Percentiles rank a stretch among this genome's conserved stretches.
These are phyloP conservation scores for Rhea pennata DNA, from an alignment of 2,113 vertebrate species.

Conservation along the genomic window DNA sequence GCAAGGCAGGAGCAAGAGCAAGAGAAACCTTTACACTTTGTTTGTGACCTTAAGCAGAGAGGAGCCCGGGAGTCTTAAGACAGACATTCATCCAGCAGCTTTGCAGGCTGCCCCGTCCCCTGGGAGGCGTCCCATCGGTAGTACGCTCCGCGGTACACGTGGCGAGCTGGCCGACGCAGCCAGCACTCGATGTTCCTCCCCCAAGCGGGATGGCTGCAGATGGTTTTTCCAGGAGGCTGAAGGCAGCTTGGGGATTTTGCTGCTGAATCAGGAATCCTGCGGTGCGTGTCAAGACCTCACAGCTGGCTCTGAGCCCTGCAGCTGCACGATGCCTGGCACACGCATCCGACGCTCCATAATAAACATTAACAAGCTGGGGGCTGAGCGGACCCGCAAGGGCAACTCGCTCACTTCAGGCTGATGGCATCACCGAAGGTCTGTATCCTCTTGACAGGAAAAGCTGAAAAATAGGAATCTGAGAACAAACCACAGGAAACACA, in stretches of 20 bases:
- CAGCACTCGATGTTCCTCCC: background rate
- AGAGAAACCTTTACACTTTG: background rate
- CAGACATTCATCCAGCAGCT: background rate
- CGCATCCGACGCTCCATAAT: fast-evolving
- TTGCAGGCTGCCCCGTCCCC: fast-evolving
- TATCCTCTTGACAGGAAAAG: background rate
- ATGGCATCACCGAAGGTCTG: background rate
- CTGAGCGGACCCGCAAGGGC: fast-evolving
- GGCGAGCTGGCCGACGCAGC: background rate
- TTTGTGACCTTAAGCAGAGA: background rate
- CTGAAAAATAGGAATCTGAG: background rate
- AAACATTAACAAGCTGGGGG: background rate
- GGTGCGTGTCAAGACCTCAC: background rate
- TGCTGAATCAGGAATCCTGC: constrained; percentile 25
- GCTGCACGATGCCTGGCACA: background rate
- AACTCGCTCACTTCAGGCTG: fast-evolving
- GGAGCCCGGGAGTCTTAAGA: fast-evolving
- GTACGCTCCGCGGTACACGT: fast-evolving
- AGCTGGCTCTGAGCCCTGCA: background rate
- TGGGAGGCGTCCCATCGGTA: background rate
- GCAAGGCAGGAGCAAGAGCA: background rate
- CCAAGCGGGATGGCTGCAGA: background rate
- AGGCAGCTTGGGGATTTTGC: background rate
- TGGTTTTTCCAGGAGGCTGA: background rate
- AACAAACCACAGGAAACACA: background rate